A percentile compares a stretch with the other conserved stretches of the same genome.
These are phyloP conservation scores for Pteruthius melanotis DNA, from an alignment of 2,113 vertebrate genomes.

Conservation along the genomic window DNA sequence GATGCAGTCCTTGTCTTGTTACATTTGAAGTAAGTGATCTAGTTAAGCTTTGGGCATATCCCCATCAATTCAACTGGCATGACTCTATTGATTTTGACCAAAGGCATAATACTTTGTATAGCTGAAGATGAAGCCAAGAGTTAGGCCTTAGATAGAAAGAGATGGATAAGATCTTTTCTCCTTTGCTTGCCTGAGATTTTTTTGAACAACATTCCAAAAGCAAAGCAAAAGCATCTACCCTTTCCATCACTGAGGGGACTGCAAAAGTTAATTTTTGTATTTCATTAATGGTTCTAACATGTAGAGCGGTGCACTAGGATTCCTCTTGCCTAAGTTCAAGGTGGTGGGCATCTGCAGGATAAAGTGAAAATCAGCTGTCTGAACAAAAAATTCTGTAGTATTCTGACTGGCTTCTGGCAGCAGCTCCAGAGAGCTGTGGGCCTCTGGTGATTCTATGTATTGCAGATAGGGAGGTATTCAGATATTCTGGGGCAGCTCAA, in stretches of 20 bases:
- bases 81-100: background rate
- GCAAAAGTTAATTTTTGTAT: background rate
- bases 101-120: background rate
- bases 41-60: background rate
- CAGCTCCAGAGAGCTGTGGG: background rate
- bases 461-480: background rate
- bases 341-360: background rate
- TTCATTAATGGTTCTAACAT: background rate
- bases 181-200: background rate
- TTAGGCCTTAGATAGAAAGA: background rate
- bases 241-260: background rate
- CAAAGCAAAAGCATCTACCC: background rate
- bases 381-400: background rate
- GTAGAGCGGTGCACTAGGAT: background rate
- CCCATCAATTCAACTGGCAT: background rate
- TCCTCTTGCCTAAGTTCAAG: background rate
- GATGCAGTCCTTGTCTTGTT: background rate
- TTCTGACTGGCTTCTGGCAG: background rate
- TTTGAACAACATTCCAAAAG: background rate
- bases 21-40: background rate
- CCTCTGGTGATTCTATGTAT: background rate
- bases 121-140: background rate
- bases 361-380: background rate
- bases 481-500: background rate
- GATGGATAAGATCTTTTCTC: background rate